A percentile compares a stretch with the other conserved stretches of the same genome.
Conservation (phyloP, 1,140 invertebrate genomes). For the Mylabris phalerata region DNA sequence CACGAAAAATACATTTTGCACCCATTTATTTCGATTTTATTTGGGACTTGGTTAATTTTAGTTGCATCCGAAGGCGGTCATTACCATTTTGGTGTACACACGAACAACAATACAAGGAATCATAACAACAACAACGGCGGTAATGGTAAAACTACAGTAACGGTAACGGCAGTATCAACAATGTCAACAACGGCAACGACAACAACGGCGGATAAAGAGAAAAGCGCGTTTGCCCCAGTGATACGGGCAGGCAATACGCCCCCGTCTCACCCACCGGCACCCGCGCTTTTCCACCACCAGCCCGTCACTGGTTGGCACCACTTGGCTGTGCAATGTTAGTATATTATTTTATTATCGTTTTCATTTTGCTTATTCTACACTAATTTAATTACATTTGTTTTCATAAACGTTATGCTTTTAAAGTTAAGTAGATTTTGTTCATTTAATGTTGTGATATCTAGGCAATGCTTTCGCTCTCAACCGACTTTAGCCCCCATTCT, state of each 20-base stretch:
- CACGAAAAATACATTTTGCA: no score
- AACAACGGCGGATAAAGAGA: conserved; percentile 44
- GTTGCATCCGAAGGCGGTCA: conserved; percentile 43
- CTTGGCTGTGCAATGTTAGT: conserved; percentile 57
- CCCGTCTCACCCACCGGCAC: conserved; percentile 48
- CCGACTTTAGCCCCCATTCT: neutral
- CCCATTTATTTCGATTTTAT: no score
- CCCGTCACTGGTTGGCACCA: conserved; percentile 54
- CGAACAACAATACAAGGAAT: conserved; percentile 34
- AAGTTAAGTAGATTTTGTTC: conserved; percentile 32
- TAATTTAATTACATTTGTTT: conserved; percentile 36
- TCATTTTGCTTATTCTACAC: conserved; percentile 23
- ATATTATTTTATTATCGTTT: conserved; percentile 40
- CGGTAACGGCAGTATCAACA: conserved; percentile 41
- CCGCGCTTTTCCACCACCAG: conserved; percentile 50
- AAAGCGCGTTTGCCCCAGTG: conserved; percentile 56
- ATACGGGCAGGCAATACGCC: conserved; percentile 46
- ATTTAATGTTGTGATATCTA: conserved; percentile 9
- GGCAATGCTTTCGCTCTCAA: neutral
- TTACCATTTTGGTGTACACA: conserved; percentile 56
- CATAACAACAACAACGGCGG: conserved; percentile 38
- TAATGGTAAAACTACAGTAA: neutral
- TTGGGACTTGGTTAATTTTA: conserved; percentile 32
- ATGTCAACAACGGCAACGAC: conserved; percentile 43
- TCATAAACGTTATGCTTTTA: conserved; percentile 31